Evolutionary conservation across 2,113 vertebrate species (phyloP).

Genomic region (Chloroceryle aenea): DNA sequence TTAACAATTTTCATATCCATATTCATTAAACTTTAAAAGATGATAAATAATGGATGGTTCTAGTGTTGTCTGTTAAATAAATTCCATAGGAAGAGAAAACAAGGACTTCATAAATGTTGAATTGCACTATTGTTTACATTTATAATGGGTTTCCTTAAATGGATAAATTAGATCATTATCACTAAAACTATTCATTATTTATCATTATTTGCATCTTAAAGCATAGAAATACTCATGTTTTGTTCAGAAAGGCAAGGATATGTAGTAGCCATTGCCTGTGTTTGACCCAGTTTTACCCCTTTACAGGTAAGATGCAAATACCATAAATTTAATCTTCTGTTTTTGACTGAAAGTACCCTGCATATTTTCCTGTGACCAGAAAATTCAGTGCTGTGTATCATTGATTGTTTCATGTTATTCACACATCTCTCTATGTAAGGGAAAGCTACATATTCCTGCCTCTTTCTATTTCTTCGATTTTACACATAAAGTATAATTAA

Average conservation of each 20-base stretch:
- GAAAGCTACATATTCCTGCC: neutral
- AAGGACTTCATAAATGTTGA: constrained; percentile 29
- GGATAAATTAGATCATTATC: neutral
- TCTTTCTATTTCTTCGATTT: neutral
- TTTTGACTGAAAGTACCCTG: neutral
- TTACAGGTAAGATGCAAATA: neutral
- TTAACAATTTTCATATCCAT: constrained; percentile 18
- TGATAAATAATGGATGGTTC: constrained; percentile 14
- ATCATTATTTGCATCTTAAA: neutral
- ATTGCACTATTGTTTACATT: constrained; percentile 3
- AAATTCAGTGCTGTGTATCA: neutral
- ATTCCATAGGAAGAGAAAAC: constrained; percentile 24
- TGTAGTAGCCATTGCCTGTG: neutral
- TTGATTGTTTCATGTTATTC: neutral
- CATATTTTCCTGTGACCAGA: neutral
- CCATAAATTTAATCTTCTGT: neutral
- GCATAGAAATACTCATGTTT: neutral
- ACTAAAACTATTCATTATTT: neutral
- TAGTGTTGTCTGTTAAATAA: neutral
- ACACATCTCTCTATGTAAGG: neutral
- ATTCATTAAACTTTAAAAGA: constrained; percentile 41
- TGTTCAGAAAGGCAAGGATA: neutral
- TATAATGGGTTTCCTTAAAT: constrained; percentile 2
- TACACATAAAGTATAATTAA: neutral
- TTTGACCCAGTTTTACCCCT: neutral